Percentiles rank a stretch among this genome's conserved stretches.
Conservation (phyloP, 2,113 vertebrate species). For the Halcyon malimbica region DNA sequence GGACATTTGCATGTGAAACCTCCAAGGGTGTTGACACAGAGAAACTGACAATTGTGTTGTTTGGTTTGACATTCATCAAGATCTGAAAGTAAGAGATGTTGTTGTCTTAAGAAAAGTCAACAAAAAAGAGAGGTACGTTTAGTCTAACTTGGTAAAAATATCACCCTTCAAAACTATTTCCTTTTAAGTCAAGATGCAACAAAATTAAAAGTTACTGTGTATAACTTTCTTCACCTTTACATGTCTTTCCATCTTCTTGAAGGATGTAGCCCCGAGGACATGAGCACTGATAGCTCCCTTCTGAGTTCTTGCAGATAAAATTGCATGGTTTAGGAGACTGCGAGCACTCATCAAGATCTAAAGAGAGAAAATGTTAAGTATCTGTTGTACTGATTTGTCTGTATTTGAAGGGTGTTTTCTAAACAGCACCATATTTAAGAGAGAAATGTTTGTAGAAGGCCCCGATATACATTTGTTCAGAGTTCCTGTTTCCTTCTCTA, state of each 20-base stretch:
- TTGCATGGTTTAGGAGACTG: conserved; percentile 89
- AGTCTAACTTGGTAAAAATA: background rate
- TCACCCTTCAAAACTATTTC: background rate
- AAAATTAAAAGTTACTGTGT: background rate
- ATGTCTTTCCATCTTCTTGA: conserved; percentile 84
- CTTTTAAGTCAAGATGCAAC: background rate
- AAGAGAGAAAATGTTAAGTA: background rate
- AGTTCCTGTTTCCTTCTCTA: background rate
- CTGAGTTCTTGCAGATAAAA: conserved; percentile 87
- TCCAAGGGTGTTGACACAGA: conserved; percentile 85
- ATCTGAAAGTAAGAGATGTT: conserved; percentile 72
- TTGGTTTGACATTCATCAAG: conserved; percentile 88
- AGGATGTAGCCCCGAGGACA: conserved; percentile 84
- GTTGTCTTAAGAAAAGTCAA: background rate
- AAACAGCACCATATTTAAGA: background rate
- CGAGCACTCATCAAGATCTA: conserved; percentile 86
- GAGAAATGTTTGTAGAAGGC: background rate
- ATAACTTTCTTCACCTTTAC: conserved; percentile 75
- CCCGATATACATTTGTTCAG: background rate
- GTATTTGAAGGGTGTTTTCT: background rate
- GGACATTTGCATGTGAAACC: conserved; percentile 89
- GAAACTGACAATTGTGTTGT: conserved; percentile 87
- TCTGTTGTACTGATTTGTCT: background rate
- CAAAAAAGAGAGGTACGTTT: background rate
- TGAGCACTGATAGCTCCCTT: conserved; percentile 85